A percentile compares a stretch with the other conserved stretches of the same genome.
Evolutionary conservation across 2,888 invertebrate genomes (phyloP).

Genomic region (Agriopis leucophaearia): DNA sequence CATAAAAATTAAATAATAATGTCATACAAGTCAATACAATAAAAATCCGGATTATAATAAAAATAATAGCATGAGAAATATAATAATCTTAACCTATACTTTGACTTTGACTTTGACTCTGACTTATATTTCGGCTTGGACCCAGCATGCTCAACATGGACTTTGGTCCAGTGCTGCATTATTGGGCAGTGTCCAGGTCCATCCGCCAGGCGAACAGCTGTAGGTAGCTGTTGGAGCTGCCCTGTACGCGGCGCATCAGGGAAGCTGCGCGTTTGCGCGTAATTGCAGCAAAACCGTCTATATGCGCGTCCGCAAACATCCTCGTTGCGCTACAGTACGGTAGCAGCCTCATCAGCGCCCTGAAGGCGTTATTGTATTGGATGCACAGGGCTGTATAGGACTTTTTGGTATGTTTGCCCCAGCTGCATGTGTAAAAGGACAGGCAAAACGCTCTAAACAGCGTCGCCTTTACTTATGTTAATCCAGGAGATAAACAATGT

Average conservation of each 20-base stretch:
- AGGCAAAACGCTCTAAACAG: conserved; percentile 10
- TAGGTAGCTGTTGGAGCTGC: conserved; percentile 6
- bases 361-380: conserved; percentile 6
- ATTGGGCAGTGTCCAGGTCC: neutral
- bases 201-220: conserved; percentile 5
- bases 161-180: conserved; percentile 1
- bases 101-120: no score
- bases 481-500: no score
- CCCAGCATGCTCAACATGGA: no score
- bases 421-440: conserved; percentile 12
- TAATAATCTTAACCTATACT: no score
- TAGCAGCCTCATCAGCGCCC: conserved; percentile 6
- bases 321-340: neutral
- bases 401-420: conserved; percentile 6
- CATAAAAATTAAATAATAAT: no score
- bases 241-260: conserved; percentile 14
- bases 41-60: no score
- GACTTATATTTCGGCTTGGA: no score
- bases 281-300: neutral
- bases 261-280: conserved; percentile 1
- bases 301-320: conserved; percentile 6
- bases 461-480: no score
- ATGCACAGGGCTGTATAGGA: conserved; percentile 1
- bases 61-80: no score
- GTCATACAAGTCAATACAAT: no score